Conservation (phyloP, 2,888 invertebrate genomes). For the Mythimna albipuncta region DNA sequence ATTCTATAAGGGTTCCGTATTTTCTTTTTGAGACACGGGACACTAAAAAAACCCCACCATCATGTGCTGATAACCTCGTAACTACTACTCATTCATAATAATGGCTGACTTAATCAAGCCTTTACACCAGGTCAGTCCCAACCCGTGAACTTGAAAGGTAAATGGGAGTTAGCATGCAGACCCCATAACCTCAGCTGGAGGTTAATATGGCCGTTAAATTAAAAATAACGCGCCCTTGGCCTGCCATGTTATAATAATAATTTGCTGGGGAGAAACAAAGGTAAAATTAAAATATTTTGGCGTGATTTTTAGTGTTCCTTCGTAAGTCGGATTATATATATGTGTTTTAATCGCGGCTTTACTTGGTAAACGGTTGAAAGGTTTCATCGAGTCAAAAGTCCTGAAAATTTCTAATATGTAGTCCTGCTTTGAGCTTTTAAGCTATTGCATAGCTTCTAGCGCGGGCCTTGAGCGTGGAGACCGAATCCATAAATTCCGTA, state of each 20-base stretch:
- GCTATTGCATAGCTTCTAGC: no score
- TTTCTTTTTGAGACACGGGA: no score
- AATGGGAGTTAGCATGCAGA: conserved; percentile 45
- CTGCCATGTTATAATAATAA: conserved; percentile 40
- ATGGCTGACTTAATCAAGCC: conserved; percentile 4
- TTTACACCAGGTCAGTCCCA: conserved; percentile 8
- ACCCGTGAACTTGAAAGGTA: conserved; percentile 43
- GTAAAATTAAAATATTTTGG: conserved; percentile 17
- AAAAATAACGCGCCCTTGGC: conserved; percentile 53
- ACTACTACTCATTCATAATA: neutral
- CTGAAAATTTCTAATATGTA: no score
- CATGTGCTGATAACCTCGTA: neutral
- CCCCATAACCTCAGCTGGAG: conserved; percentile 34
- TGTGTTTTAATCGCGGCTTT: neutral
- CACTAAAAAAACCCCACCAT: no score
- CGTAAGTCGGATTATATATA: no score
- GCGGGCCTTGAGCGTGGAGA: no score
- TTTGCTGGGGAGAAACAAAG: conserved; percentile 28
- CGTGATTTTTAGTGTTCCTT: conserved; percentile 15
- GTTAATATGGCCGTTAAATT: conserved; percentile 47
- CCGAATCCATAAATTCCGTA: no score
- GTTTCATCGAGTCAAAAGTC: no score
- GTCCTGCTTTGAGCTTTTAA: no score
- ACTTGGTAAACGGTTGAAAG: neutral
- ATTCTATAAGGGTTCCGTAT: no score